Evolutionary conservation across 1,140 invertebrate genomes (phyloP).

Genomic region (Apis florea): DNA sequence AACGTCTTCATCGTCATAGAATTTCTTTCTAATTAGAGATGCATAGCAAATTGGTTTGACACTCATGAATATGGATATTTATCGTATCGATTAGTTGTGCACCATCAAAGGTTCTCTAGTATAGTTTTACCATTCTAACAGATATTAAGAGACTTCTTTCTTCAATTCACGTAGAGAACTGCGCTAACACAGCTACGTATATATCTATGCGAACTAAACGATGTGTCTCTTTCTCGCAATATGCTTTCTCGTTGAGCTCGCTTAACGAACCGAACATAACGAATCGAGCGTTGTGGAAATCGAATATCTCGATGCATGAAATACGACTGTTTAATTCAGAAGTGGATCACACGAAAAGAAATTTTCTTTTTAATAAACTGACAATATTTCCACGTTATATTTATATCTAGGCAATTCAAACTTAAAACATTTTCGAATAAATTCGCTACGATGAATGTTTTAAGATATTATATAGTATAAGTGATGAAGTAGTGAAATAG

Average conservation of each 20-base stretch:
- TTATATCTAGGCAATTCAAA: no score
- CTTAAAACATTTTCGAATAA: no score
- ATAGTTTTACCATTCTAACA: neutral
- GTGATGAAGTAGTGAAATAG: no score
- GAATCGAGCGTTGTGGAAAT: conserved; percentile 26
- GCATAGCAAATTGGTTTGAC: conserved; percentile 26
- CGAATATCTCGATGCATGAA: neutral
- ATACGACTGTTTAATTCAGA: neutral
- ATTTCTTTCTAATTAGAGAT: conserved; percentile 55
- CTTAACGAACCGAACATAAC: conserved; percentile 32
- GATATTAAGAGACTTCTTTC: conserved; percentile 16
- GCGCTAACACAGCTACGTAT: conserved; percentile 2
- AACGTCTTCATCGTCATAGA: conserved; percentile 56
- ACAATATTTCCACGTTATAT: no score
- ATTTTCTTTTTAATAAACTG: no score
- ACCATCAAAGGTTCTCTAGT: conserved; percentile 16
- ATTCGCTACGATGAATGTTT: no score
- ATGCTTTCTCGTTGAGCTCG: conserved; percentile 27
- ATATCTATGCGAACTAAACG: conserved; percentile 20
- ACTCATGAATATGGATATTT: conserved; percentile 68
- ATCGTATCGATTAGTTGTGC: conserved; percentile 39
- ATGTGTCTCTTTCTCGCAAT: neutral
- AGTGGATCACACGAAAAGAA: neutral
- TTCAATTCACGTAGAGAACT: conserved; percentile 4
- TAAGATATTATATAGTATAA: no score